These are phyloP conservation scores for Nesidiocoris tenuis DNA, from an alignment of 2,888 invertebrate genomes.

Conservation along the genomic window DNA sequence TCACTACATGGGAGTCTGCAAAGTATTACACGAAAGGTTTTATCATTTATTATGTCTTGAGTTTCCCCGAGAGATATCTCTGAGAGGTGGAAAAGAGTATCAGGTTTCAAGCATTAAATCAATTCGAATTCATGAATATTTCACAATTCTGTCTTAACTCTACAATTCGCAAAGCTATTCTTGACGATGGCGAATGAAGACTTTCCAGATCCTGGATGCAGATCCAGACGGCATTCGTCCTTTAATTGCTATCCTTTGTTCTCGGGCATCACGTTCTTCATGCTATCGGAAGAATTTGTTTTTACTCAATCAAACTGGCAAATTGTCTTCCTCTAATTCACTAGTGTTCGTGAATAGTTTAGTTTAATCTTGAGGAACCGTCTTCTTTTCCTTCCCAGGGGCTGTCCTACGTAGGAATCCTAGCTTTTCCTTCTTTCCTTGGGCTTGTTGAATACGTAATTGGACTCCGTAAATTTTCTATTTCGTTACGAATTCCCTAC, in stretches of 20 bases:
- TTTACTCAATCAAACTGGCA: neutral
- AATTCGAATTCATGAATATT: no score
- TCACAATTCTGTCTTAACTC: no score
- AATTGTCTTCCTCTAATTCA: neutral
- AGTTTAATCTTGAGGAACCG: neutral
- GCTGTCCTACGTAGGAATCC: neutral
- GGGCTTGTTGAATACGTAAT: slow-evolving; percentile 7
- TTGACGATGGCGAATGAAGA: no score
- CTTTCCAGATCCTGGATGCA: no score
- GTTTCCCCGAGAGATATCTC: no score
- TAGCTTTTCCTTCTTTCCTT: neutral
- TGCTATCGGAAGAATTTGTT: neutral
- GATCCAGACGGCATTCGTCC: no score
- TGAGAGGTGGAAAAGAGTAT: no score
- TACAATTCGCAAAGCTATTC: no score
- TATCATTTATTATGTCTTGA: no score
- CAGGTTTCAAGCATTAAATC: no score
- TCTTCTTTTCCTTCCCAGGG: neutral
- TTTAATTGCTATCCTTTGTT: neutral
- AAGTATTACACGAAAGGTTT: no score
- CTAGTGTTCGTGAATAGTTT: neutral
- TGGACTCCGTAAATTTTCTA: slow-evolving; percentile 17
- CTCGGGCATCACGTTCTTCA: neutral
- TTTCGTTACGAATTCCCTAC: slow-evolving; percentile 3
- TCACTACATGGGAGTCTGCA: no score